Percentiles rank a stretch among this genome's conserved stretches.
Conservation (phyloP, 2,113 vertebrate genomes). For the Zosterops lateralis region DNA sequence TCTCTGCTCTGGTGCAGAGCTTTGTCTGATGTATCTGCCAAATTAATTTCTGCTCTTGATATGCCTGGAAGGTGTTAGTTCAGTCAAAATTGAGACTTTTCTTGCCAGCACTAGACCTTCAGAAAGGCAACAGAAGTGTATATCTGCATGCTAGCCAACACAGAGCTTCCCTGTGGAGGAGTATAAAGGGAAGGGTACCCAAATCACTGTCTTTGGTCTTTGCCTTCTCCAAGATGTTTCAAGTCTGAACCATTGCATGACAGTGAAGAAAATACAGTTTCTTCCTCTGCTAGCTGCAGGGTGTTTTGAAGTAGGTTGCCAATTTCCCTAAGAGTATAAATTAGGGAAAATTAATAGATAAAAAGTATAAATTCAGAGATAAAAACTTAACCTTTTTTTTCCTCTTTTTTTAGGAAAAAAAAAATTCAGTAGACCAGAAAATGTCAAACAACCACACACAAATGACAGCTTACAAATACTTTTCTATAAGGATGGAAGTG, state of each 20-base stretch:
- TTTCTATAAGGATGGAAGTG: background rate
- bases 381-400: background rate
- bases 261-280: background rate
- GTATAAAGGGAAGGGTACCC: background rate
- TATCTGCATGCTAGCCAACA: background rate
- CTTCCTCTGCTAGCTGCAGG: background rate
- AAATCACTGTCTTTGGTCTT: background rate
- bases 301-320: background rate
- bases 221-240: background rate
- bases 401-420: too few species aligned
- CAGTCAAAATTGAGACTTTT: background rate
- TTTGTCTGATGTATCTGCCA: background rate
- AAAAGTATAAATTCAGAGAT: too few species aligned
- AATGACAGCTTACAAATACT: background rate
- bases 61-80: background rate
- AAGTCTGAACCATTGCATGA: background rate
- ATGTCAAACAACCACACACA: background rate
- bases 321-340: background rate
- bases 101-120: background rate
- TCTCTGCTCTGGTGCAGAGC: fast-evolving
- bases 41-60: background rate
- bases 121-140: background rate
- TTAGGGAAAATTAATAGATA: too few species aligned
- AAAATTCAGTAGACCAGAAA: background rate
- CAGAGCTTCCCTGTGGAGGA: background rate